Base-by-base conservation (phyloP, 2,888 invertebrate genomes). In the Nomada fucata region DNA sequence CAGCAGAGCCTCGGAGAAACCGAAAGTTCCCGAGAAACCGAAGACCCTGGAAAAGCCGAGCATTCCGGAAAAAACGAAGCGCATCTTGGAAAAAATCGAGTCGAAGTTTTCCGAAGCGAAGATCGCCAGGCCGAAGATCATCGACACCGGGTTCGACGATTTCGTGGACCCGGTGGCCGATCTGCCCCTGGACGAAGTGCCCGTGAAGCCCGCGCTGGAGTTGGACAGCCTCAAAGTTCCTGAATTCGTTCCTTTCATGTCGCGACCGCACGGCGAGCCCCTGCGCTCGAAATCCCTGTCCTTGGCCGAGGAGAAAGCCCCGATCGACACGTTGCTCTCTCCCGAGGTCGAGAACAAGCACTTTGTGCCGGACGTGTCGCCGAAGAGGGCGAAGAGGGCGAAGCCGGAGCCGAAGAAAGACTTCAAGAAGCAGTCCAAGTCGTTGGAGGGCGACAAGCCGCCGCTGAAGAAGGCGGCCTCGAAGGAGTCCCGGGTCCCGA, bases 151-250 rank as follows among this genome's bases (percentile, higher is more conserved):
- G 15, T 91, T 90, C 77, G 93, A 93, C 75, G 93, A 94, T 82
- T 94, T 94, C 73, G 93, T 94, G n/a, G 93, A 94, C 71, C 93
- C 93, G 0, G 92, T 94, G 4, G 93, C 93, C 0, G 93, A 94
- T 73, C 86, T 94, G 74, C 93, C 93, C 11, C 83, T 94, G 42
- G 93, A 94, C 80, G 93, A 94, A 57, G 90, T 93, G 13, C 93
- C 93, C 10, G 92, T 93, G 0, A 94, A 94, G 76, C 93, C 92
- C 2, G 88, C 91, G 2, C 76, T 93, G 72, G 93, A 93, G 80
- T 86, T 93, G 78, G 93, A 94, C 76, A 91, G 92, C 72, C 88
- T 94, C 3, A 93, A 94, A 88, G 93, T 94, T 23, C 93, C 93
- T 3, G 93, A 94, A 77, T 93, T 94, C 59, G 91, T 92, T 77